These are phyloP conservation scores for Lagodon rhomboides DNA, from an alignment of 2,797 vertebrate genomes.

Conservation along the genomic window DNA sequence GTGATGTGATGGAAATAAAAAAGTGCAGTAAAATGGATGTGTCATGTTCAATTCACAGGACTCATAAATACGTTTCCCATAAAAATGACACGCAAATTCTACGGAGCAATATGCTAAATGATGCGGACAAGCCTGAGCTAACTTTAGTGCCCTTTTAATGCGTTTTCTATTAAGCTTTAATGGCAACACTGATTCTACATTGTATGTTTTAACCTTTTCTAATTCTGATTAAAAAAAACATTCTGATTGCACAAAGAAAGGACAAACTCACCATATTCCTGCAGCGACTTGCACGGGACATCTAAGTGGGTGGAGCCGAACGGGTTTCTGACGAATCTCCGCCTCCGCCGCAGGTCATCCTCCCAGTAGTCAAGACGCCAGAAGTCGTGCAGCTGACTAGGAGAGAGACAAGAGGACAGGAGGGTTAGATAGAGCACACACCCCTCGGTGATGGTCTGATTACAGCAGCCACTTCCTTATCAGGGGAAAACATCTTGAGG, in stretches of 20 bases:
- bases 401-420: slow-evolving; percentile 65
- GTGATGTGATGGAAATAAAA: slow-evolving; percentile 72
- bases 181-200: slow-evolving; percentile 9
- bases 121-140: slow-evolving; percentile 9
- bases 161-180: slow-evolving; percentile 16
- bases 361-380: slow-evolving; percentile 99
- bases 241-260: slow-evolving; percentile 10
- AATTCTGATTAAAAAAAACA: slow-evolving; percentile 2
- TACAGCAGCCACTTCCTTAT: slow-evolving; percentile 58
- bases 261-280: slow-evolving; percentile 93
- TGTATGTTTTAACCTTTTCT: background rate
- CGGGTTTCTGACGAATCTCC: slow-evolving; percentile 96
- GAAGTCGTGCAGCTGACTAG: slow-evolving; percentile 95
- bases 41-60: slow-evolving; percentile 80
- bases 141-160: slow-evolving; percentile 25
- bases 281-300: slow-evolving; percentile 90
- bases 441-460: slow-evolving; percentile 52
- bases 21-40: slow-evolving; percentile 73
- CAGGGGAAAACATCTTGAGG: slow-evolving; percentile 54
- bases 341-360: slow-evolving; percentile 95
- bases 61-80: slow-evolving; percentile 76
- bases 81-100: slow-evolving; percentile 63
- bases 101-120: slow-evolving; percentile 44
- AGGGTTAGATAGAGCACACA: slow-evolving; percentile 54
- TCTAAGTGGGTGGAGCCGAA: slow-evolving; percentile 96